Conservation (phyloP, 2,113 vertebrate genomes). For the Onychostruthus taczanowskii region DNA sequence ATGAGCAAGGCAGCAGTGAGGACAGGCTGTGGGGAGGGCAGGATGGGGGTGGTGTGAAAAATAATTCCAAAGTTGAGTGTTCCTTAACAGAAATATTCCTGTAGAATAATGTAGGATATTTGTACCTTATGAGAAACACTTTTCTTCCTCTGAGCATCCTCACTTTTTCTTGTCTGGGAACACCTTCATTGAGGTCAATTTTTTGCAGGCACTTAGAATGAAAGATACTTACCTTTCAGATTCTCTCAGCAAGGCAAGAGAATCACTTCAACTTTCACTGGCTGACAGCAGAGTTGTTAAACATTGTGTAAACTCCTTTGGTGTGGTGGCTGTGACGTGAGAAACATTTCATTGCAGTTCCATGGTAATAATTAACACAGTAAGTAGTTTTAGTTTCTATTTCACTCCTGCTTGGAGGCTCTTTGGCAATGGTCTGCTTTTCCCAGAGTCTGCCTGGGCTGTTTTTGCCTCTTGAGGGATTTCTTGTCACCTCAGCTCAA, state of each 20-base stretch:
- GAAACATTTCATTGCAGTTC: neutral
- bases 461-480: neutral
- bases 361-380: neutral
- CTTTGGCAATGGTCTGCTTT: neutral
- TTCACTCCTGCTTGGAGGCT: neutral
- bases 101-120: conserved; percentile 52
- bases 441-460: neutral
- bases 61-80: neutral
- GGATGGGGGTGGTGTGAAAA: neutral
- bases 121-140: conserved; percentile 45
- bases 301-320: neutral
- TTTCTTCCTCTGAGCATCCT: conserved; percentile 26
- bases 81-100: conserved; percentile 39
- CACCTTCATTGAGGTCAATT: neutral
- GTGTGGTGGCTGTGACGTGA: neutral
- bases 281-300: neutral
- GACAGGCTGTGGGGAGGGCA: neutral
- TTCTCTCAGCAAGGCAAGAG: neutral
- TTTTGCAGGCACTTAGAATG: neutral
- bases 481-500: neutral
- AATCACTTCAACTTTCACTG: neutral
- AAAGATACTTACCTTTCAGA: neutral
- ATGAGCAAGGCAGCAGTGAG: neutral
- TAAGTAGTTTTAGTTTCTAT: neutral
- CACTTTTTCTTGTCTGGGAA: neutral